phyloP scores from a whole-genome alignment of 2,113 vertebrate genomes.

The Delphinus delphis region DNA sequence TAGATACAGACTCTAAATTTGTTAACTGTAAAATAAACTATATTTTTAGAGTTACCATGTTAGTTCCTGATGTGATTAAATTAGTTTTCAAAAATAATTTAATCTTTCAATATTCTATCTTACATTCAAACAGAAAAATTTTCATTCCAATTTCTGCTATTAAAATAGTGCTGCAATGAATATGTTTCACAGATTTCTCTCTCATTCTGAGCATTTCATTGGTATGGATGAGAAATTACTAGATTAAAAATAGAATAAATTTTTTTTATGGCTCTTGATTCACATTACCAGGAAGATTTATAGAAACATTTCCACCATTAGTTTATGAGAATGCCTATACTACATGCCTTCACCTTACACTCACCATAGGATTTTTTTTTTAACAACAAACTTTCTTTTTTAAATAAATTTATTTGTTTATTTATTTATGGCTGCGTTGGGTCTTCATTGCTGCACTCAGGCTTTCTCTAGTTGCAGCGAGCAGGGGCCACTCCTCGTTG shows the following conservation, averaged over 20 bases:
- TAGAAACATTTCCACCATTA: not conserved
- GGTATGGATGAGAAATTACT: not conserved
- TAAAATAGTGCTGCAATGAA: not conserved
- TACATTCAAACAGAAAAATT: not conserved
- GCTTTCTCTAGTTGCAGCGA: no score
- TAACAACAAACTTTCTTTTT: no score
- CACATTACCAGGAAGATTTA: not conserved
- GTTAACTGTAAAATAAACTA: no score
- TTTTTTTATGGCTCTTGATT: not conserved
- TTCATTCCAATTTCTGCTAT: not conserved
- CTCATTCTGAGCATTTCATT: not conserved
- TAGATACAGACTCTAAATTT: not conserved
- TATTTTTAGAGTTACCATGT: not conserved
- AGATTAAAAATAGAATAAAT: not conserved
- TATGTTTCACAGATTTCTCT: not conserved
- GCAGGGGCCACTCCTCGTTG: no score
- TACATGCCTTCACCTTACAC: not conserved
- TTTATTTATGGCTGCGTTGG: no score
- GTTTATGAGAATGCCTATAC: not conserved
- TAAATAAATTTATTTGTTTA: no score
- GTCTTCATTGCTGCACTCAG: no score
- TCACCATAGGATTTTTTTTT: not conserved
- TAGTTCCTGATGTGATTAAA: not conserved
- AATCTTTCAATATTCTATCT: not conserved
- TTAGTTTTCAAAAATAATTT: not conserved